Conservation (phyloP, 2,113 vertebrate species). For the Pterocles burchelli region DNA sequence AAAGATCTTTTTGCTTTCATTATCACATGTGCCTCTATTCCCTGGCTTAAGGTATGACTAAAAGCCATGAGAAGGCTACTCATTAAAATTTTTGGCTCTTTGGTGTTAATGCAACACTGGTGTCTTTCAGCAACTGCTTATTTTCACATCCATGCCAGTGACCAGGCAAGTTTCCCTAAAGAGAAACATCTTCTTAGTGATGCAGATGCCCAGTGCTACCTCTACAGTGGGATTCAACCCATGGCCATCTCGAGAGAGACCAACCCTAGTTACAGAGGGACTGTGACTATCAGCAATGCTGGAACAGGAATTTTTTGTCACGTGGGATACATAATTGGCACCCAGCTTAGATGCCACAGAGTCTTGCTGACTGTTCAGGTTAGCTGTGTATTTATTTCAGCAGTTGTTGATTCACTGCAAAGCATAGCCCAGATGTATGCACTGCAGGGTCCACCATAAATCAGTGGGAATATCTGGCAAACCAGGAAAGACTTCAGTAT, state of each 20-base stretch:
- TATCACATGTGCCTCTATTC: not conserved
- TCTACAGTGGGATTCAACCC: not conserved
- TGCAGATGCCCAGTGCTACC: rapidly evolving
- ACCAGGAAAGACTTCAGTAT: not conserved
- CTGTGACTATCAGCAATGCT: not conserved
- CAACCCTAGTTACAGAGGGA: not conserved
- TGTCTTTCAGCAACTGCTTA: not conserved
- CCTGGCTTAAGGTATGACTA: slow-evolving; percentile 38
- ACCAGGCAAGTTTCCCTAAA: not conserved
- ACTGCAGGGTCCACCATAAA: not conserved
- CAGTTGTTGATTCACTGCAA: not conserved
- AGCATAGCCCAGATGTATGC: not conserved
- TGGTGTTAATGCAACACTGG: not conserved
- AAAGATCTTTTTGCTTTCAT: slow-evolving; percentile 59
- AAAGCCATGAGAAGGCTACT: slow-evolving; percentile 44
- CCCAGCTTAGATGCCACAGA: not conserved
- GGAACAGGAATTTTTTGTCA: not conserved
- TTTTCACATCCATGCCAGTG: not conserved
- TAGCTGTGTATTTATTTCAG: not conserved
- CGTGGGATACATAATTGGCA: rapidly evolving
- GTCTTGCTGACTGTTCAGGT: not conserved
- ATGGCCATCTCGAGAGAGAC: not conserved
- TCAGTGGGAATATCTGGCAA: not conserved
- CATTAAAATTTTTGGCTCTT: not conserved
- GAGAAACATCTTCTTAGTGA: not conserved